Conservation (phyloP, 2,888 invertebrate genomes). For the Trichogramma evanescens region DNA sequence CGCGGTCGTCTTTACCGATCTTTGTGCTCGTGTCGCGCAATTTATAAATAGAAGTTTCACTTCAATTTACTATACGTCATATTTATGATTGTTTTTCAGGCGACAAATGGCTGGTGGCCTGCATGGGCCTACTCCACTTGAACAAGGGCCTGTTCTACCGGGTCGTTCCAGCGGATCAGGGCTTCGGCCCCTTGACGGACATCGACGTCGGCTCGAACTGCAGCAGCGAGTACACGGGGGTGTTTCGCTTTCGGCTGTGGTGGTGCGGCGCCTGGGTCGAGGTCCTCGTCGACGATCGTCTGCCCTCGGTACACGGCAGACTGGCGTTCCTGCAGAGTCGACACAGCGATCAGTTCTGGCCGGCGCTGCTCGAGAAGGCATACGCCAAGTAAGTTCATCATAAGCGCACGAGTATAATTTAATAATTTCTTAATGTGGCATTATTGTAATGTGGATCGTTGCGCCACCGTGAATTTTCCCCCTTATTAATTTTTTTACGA, state of each 20-base stretch:
- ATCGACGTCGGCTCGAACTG: slow-evolving; percentile 49
- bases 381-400: slow-evolving; percentile 71
- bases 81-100: slow-evolving; percentile 51
- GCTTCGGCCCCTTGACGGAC: slow-evolving; percentile 71
- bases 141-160: slow-evolving; percentile 84
- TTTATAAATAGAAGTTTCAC: too few relatives aligned
- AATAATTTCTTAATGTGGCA: neutral
- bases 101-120: slow-evolving; percentile 85
- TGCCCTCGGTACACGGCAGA: slow-evolving; percentile 81
- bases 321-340: slow-evolving; percentile 80
- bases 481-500: too few relatives aligned
- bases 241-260: slow-evolving; percentile 85
- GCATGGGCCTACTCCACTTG: slow-evolving; percentile 75
- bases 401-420: neutral
- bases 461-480: too few relatives aligned
- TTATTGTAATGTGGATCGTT: too few relatives aligned
- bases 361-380: slow-evolving; percentile 83
- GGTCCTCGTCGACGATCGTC: slow-evolving; percentile 79
- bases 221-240: slow-evolving; percentile 59
- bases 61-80: neutral
- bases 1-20: too few relatives aligned
- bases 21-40: too few relatives aligned
- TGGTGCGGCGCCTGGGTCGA: slow-evolving; percentile 93
- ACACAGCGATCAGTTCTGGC: slow-evolving; percentile 79
- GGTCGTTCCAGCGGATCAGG: slow-evolving; percentile 86